Evolutionary conservation across 2,113 vertebrate genomes (phyloP), one percentile per base, ranked within the genome.

Genomic region (Polyodon spathula): DNA sequence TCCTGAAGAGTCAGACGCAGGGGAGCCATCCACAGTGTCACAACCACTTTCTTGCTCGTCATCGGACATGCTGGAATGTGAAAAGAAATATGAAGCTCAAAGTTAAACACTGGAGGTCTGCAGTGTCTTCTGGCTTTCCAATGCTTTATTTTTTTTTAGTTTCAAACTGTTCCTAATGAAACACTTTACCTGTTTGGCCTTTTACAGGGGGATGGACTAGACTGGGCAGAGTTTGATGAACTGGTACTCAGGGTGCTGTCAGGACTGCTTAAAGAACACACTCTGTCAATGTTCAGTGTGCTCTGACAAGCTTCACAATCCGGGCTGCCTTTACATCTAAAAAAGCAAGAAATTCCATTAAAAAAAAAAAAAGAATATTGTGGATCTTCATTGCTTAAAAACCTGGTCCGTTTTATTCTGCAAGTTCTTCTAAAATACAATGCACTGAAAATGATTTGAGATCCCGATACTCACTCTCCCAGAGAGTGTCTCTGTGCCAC

Each of bases 301-400:
- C 88, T 95, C 80, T 92, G 92, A 81, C 96, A 98, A 3, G 95
- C 94, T 81, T 97, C 93, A 64, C 96, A 97, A 67, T 92, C 92
- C 6, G 92, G 81, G 78, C 83, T 94, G 8, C 92, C 93, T 71
- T 97, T 93, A 72, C 96, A 97, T 69, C 96, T 97, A 64, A 40
- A 62, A 64, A 44, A 41, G 5, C 63, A 43, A 55, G 46, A 68
- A 64, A 46, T 4, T 2, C 27, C 3, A 27, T 27, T n/a, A n/a
- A n/a, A n/a, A 27, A 27, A 27, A 3, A 27, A 27, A 27, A 27
- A 27, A 1, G 3, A 27, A 27, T 27, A 27, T 27, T 27, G 27
- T 27, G 27, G 27, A 27, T 27, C 3, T 27, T 27, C 27, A 27
- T 27, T 2, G 27, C 27, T 27, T 27, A 27, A 27, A 27, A 27